Percentiles rank a stretch among this genome's conserved stretches.
Conservation (phyloP, 2,113 vertebrate species). For the Bubalus kerabau region DNA sequence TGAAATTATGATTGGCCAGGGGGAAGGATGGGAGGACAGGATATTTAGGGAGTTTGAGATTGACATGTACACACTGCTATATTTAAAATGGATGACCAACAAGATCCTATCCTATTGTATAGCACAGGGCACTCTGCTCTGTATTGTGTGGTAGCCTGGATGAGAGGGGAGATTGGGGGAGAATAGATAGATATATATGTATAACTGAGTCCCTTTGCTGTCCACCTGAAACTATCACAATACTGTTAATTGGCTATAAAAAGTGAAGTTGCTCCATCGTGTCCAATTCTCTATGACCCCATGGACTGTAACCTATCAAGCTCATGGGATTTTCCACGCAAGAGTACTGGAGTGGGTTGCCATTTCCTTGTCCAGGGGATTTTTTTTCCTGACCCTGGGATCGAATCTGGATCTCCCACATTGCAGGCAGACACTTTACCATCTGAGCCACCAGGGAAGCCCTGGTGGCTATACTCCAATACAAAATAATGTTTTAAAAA, state of each 20-base stretch:
- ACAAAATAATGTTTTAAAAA: neutral
- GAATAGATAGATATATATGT: neutral
- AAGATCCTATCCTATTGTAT: neutral
- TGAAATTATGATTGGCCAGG: neutral
- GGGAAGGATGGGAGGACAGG: neutral
- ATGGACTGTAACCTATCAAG: neutral
- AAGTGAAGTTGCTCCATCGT: fast-evolving
- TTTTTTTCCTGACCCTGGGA: neutral
- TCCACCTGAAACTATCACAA: neutral
- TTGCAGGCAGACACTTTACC: neutral
- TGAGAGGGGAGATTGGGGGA: neutral
- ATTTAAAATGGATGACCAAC: neutral
- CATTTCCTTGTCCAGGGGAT: neutral
- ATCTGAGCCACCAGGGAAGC: neutral
- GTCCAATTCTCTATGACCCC: neutral
- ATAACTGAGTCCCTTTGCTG: neutral
- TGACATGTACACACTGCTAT: neutral
- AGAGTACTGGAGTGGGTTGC: neutral
- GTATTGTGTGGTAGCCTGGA: neutral
- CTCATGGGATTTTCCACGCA: neutral
- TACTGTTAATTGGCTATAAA: neutral
- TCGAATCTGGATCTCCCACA: fast-evolving
- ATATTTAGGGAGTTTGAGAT: neutral
- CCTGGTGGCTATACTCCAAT: neutral
- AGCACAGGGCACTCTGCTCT: neutral